Evolutionary conservation across 2,797 vertebrate genomes (phyloP).

Genomic region (Paedocypris micromegethes): DNA sequence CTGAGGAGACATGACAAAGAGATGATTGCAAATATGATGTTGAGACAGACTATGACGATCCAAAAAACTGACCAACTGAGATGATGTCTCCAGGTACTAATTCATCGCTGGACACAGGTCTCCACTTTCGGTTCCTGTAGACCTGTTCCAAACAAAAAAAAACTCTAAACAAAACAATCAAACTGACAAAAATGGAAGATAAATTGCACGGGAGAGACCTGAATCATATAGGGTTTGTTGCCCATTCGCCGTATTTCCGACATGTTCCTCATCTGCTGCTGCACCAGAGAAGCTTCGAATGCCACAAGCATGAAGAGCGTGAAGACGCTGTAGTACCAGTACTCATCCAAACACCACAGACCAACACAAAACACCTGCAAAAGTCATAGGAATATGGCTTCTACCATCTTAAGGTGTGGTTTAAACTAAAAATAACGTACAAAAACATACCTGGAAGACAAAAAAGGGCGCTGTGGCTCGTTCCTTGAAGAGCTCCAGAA

Average conservation of each 20-base stretch:
- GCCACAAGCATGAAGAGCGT: constrained; percentile 97
- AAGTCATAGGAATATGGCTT: background rate
- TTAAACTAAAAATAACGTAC: background rate
- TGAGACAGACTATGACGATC: too few relatives aligned
- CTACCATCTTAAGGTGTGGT: too few relatives aligned
- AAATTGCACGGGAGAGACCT: constrained; percentile 62
- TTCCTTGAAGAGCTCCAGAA: constrained; percentile 92
- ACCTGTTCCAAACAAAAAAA: constrained; percentile 65
- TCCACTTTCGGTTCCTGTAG: constrained; percentile 95
- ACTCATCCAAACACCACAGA: constrained; percentile 95
- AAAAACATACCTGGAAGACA: constrained; percentile 82
- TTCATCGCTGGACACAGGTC: constrained; percentile 88
- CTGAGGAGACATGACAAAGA: constrained; percentile 55
- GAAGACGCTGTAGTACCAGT: constrained; percentile 98
- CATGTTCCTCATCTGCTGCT: constrained; percentile 97
- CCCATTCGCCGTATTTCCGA: constrained; percentile 94
- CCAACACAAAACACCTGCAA: constrained; percentile 92
- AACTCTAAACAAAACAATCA: too few relatives aligned
- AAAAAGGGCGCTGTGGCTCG: constrained; percentile 95
- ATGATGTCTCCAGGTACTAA: constrained; percentile 89
- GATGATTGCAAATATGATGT: constrained; percentile 1
- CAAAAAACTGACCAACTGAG: constrained; percentile 77
- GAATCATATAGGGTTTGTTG: constrained; percentile 92
- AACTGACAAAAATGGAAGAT: background rate
- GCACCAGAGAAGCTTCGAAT: constrained; percentile 92